Conservation (phyloP, 2,113 vertebrate species). For the Columba janthina region DNA sequence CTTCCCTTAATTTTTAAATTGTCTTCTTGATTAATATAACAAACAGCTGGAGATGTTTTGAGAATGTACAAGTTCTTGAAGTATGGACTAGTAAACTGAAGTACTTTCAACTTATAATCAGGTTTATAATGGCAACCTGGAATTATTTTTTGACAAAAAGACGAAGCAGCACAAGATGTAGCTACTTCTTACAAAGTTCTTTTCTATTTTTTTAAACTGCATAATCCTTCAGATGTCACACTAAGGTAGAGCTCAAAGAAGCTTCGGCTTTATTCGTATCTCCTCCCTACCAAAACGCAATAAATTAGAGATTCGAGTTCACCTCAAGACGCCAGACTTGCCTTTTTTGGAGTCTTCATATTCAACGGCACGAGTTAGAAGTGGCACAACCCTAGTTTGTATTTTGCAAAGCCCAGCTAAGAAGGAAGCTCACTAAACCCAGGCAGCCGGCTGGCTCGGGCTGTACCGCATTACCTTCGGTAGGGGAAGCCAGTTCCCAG, state of each 20-base stretch:
- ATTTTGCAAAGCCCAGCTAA: slow-evolving; percentile 52
- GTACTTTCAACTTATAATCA: background rate
- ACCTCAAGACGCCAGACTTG: background rate
- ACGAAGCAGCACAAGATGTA: background rate
- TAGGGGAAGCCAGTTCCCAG: slow-evolving; percentile 78
- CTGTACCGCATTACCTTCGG: slow-evolving; percentile 76
- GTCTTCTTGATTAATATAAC: background rate
- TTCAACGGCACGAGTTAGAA: background rate
- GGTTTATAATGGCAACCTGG: background rate
- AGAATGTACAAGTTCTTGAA: background rate
- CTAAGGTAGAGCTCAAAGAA: background rate
- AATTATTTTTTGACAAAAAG: background rate
- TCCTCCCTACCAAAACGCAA: background rate
- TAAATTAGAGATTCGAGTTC: background rate
- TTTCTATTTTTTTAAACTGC: background rate
- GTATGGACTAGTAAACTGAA: background rate
- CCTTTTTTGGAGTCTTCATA: background rate
- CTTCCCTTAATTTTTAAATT: background rate
- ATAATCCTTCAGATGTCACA: background rate
- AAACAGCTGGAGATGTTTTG: background rate
- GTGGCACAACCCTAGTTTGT: slow-evolving; percentile 53
- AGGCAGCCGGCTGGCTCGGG: slow-evolving; percentile 35
- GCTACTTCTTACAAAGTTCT: background rate
- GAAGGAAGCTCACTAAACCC: slow-evolving; percentile 33
- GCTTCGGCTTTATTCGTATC: background rate